phyloP scores from a whole-genome alignment of 2,888 invertebrate genomes.

The Caenorhabditis sp. region DNA sequence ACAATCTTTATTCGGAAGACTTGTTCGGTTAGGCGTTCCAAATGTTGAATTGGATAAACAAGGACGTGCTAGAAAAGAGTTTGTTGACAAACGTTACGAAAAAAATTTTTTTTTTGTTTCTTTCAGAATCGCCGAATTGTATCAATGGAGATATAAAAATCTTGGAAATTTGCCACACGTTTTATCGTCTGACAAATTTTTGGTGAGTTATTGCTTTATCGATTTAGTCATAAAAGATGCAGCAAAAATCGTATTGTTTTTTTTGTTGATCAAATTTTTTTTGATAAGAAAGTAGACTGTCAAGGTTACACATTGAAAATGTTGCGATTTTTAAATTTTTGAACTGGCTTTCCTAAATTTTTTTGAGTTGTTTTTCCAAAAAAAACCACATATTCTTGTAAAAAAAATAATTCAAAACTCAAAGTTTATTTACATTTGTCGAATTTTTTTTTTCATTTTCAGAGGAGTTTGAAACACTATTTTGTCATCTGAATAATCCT shows the following conservation, averaged over 20 bases:
- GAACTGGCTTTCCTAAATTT: too few relatives aligned
- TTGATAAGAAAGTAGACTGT: background rate
- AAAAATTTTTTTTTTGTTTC: conserved; percentile 7
- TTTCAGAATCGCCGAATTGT: conserved; percentile 73
- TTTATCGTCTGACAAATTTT: conserved; percentile 51
- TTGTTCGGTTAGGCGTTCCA: conserved; percentile 94
- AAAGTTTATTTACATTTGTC: too few relatives aligned
- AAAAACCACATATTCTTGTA: too few relatives aligned
- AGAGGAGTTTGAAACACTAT: too few relatives aligned
- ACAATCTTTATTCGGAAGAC: conserved; percentile 93
- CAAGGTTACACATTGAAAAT: background rate
- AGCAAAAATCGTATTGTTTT: background rate
- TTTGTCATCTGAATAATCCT: too few relatives aligned
- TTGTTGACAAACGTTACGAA: conserved; percentile 22
- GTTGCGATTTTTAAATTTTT: background rate
- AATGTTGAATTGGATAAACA: conserved; percentile 97
- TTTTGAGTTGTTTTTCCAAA: too few relatives aligned
- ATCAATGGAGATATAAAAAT: conserved; percentile 74
- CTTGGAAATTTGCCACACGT: conserved; percentile 94
- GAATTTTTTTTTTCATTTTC: too few relatives aligned
- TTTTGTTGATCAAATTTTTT: background rate
- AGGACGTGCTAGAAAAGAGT: conserved; percentile 89
- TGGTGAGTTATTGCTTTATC: conserved; percentile 62
- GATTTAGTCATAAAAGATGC: background rate
- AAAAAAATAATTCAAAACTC: too few relatives aligned